These are phyloP conservation scores for Anguilla obscura DNA, from an alignment of 2,797 vertebrate species.

Conservation along the genomic window DNA sequence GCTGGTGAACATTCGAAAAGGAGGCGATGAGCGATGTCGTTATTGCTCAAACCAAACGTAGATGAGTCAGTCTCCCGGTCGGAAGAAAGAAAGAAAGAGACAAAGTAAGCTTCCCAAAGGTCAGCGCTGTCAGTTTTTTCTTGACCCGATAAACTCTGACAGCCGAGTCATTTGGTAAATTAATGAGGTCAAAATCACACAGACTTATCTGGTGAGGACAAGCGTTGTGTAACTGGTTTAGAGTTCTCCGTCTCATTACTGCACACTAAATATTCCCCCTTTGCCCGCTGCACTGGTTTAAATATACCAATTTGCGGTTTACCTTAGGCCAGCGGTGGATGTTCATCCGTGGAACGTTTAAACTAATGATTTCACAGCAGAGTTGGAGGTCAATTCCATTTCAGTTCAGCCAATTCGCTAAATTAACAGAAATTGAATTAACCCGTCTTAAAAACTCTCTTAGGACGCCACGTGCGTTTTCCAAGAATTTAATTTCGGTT, in stretches of 20 bases:
- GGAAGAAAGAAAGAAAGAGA: background rate
- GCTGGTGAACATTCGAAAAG: too few species aligned
- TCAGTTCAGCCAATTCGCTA: background rate
- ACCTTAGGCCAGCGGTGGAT: background rate
- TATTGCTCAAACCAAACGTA: too few species aligned
- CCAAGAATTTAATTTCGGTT: too few species aligned
- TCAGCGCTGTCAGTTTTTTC: background rate
- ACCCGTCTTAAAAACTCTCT: background rate
- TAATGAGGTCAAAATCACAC: constrained; percentile 6
- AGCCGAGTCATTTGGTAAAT: background rate
- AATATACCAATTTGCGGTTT: background rate
- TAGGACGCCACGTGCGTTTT: background rate
- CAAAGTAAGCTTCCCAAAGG: background rate
- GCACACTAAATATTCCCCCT: background rate
- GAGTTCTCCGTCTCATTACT: background rate
- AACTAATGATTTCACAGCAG: background rate
- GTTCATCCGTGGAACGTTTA: background rate
- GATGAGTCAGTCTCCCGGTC: too few species aligned
- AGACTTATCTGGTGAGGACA: background rate
- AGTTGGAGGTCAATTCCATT: background rate
- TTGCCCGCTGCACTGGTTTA: background rate
- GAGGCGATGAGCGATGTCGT: too few species aligned
- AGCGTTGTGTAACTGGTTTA: background rate
- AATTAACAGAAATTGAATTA: background rate
- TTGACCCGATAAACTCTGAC: background rate